Conservation (phyloP, 2,113 vertebrate species). For the Calidris pugnax region DNA sequence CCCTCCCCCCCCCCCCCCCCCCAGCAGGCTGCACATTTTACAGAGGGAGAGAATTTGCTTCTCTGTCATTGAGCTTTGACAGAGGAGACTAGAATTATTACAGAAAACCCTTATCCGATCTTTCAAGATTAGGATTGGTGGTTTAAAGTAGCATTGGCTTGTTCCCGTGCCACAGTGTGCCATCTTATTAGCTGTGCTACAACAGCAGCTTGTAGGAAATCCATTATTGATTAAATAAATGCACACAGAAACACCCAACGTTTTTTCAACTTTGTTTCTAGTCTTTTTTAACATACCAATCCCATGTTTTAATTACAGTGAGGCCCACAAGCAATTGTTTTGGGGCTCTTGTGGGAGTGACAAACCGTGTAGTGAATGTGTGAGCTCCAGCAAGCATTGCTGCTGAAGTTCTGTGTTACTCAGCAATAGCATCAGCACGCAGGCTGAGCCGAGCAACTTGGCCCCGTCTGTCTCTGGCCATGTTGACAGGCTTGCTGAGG, state of each 20-base stretch:
- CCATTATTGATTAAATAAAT: neutral
- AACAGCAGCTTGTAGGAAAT: neutral
- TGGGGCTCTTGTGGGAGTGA: neutral
- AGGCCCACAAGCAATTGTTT: neutral
- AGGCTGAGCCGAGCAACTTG: neutral
- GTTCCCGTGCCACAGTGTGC: neutral
- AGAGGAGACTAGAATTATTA: neutral
- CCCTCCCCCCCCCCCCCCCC: too few species aligned
- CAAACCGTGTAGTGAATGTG: neutral
- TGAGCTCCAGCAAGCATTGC: neutral
- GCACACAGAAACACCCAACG: neutral
- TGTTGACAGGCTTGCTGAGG: neutral
- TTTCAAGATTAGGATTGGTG: neutral
- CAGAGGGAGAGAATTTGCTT: neutral
- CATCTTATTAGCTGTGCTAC: neutral
- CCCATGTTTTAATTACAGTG: neutral
- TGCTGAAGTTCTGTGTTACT: neutral
- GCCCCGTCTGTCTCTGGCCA: neutral
- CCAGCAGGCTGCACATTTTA: neutral
- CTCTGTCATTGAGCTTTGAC: neutral
- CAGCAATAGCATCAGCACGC: neutral
- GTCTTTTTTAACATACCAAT: neutral
- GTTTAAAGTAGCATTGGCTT: neutral
- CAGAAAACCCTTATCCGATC: neutral
- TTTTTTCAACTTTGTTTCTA: neutral